These are phyloP conservation scores for Grus americana DNA, from an alignment of 2,113 vertebrate genomes.

Conservation along the genomic window DNA sequence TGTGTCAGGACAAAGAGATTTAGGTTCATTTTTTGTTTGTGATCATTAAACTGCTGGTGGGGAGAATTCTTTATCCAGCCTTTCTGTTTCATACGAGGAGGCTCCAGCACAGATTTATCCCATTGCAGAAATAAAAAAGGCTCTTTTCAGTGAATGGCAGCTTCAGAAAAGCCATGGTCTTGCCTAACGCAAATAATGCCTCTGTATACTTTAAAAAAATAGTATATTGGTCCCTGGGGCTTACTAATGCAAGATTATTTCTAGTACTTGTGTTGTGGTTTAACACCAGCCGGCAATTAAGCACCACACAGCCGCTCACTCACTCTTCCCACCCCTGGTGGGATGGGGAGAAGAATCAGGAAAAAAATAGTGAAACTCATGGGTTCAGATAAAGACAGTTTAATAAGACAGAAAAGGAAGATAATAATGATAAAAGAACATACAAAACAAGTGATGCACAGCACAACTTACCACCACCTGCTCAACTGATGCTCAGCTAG, in stretches of 20 bases:
- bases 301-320: too few relatives aligned
- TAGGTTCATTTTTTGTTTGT: background rate
- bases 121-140: background rate
- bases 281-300: too few relatives aligned
- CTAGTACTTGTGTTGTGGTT: background rate
- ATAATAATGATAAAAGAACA: too few relatives aligned
- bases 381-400: too few relatives aligned
- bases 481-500: too few relatives aligned
- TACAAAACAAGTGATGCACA: too few relatives aligned
- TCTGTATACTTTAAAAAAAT: background rate
- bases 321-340: too few relatives aligned
- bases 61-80: background rate
- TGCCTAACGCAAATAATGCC: background rate
- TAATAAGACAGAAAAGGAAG: too few relatives aligned
- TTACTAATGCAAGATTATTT: background rate
- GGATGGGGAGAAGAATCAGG: too few relatives aligned
- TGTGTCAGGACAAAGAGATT: background rate
- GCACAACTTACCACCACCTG: too few relatives aligned
- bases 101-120: background rate
- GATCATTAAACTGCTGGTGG: background rate
- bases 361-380: too few relatives aligned
- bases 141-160: background rate
- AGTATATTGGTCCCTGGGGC: background rate
- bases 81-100: background rate
- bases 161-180: background rate